Percentiles rank a stretch among this genome's conserved stretches.
Evolutionary conservation across 2,797 vertebrate genomes (phyloP).

Genomic region (Protosalanx chinensis): DNA sequence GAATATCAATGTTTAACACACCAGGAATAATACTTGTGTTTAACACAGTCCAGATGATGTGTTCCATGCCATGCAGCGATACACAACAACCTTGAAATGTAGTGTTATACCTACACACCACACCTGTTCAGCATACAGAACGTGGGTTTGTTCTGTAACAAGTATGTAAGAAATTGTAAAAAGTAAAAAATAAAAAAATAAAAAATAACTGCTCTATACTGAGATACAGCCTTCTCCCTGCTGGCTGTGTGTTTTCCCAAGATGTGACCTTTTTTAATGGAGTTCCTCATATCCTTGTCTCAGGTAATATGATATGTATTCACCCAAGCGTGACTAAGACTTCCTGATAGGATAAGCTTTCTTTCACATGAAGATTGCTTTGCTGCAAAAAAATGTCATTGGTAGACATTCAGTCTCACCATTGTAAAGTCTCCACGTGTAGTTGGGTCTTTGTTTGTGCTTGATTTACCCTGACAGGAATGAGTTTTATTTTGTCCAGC

Average conservation of each 20-base stretch:
- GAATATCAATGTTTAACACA: constrained; percentile 19
- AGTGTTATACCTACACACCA: not conserved
- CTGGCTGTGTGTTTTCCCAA: constrained; percentile 42
- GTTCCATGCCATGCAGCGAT: not conserved
- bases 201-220: not conserved
- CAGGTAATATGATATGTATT: constrained; percentile 50
- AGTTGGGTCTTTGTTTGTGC: not conserved
- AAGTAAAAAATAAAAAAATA: no score
- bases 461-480: not conserved
- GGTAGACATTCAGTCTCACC: not conserved
- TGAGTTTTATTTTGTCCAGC: not conserved
- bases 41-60: not conserved
- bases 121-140: constrained; percentile 9
- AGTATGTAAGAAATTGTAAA: not conserved
- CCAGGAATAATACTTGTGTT: not conserved
- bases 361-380: constrained; percentile 47
- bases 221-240: not conserved
- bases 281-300: constrained; percentile 47
- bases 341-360: constrained; percentile 32
- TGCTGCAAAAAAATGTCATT: not conserved
- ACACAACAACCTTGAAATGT: not conserved
- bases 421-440: not conserved
- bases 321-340: constrained; percentile 36
- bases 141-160: not conserved
- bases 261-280: constrained; percentile 52